phyloP scores from a whole-genome alignment of 2,888 invertebrate species.

The Odontothrips loti region DNA sequence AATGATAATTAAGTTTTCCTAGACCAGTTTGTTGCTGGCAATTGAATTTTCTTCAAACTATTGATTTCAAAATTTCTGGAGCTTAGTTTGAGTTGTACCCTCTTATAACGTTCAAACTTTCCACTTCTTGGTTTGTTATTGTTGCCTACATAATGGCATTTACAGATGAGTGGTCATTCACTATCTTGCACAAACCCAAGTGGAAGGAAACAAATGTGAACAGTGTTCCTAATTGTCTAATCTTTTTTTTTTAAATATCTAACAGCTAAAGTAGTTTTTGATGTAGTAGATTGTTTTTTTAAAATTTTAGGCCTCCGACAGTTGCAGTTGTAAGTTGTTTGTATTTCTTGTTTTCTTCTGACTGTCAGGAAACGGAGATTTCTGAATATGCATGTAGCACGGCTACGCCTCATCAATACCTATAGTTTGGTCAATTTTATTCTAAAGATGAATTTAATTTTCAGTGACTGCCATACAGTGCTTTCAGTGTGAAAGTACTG shows the following conservation, averaged over 20 bases:
- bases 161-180: no score
- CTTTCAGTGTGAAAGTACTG: constrained; percentile 84
- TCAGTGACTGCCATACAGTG: constrained; percentile 67
- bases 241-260: no score
- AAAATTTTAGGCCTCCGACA: background rate
- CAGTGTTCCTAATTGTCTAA: no score
- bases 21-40: background rate
- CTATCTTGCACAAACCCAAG: no score
- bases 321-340: background rate
- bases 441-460: constrained; percentile 42
- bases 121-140: no score
- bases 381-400: no score
- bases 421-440: no score
- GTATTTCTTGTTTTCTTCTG: background rate
- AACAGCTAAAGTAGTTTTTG: no score
- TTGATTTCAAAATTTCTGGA: background rate
- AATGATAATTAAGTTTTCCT: background rate
- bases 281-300: background rate
- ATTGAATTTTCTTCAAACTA: background rate
- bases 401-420: no score
- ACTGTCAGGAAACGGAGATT: no score
- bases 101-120: background rate
- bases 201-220: no score
- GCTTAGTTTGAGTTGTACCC: background rate
- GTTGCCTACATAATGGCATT: background rate